Conservation (phyloP, 1,140 invertebrate genomes). For the Drosophila miranda region DNA sequence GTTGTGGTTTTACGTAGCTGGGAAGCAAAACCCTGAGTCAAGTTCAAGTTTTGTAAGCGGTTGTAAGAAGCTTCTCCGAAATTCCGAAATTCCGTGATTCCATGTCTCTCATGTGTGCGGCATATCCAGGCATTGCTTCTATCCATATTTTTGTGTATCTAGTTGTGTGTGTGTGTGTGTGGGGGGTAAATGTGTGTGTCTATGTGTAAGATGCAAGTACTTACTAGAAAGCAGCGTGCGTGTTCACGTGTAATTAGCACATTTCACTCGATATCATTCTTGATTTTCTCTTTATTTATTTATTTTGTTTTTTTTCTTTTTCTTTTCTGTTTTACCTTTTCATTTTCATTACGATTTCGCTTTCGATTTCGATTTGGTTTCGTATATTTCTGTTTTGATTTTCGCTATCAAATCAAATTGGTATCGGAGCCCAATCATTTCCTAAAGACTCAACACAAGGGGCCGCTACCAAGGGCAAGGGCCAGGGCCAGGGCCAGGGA, state of each 20-base stretch:
- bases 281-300: constrained; percentile 8
- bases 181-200: constrained; percentile 22
- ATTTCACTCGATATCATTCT: constrained; percentile 49
- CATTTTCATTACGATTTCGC: constrained; percentile 7
- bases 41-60: constrained; percentile 32
- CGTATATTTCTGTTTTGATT: constrained; percentile 11
- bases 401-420: constrained; percentile 29
- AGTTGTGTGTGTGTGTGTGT: constrained; percentile 10
- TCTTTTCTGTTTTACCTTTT: constrained; percentile 16
- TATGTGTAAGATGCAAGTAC: constrained; percentile 32
- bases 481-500: too few species aligned
- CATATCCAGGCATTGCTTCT: constrained; percentile 16
- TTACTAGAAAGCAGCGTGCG: constrained; percentile 59
- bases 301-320: constrained; percentile 3
- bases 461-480: too few species aligned
- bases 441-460: constrained; percentile 7
- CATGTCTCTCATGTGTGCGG: constrained; percentile 1
- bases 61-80: constrained; percentile 7
- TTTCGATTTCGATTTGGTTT: constrained; percentile 32
- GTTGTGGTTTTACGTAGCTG: constrained; percentile 11
- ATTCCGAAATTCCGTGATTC: constrained; percentile 7
- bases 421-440: constrained; percentile 23
- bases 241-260: constrained; percentile 57
- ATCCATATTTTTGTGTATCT: not conserved
- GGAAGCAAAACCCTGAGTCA: constrained; percentile 33